phyloP scores from a whole-genome alignment of 2,888 invertebrate species.

The Pteria penguin region DNA sequence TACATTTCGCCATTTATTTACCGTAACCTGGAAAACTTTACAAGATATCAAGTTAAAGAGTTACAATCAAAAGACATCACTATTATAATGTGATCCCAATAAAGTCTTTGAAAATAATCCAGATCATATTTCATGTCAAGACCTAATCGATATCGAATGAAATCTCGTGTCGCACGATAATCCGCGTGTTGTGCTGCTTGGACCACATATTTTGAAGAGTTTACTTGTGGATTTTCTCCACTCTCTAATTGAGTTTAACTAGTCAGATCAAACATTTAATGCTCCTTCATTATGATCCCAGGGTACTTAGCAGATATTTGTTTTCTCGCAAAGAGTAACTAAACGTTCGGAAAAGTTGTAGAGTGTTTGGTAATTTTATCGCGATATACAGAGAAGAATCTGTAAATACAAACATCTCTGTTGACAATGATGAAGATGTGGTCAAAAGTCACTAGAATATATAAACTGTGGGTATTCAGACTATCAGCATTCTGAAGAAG shows the following conservation, averaged over 20 bases:
- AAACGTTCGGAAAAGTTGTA: background rate
- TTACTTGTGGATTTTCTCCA: slow-evolving; percentile 28
- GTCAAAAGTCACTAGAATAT: too few relatives aligned
- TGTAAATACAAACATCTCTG: too few relatives aligned
- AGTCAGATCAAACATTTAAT: background rate
- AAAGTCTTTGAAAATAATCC: too few relatives aligned
- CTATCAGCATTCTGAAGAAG: too few relatives aligned
- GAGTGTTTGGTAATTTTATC: background rate
- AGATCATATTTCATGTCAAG: slow-evolving; percentile 3
- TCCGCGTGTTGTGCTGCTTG: slow-evolving; percentile 37
- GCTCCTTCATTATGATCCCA: background rate
- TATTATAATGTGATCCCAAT: too few relatives aligned
- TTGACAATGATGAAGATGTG: too few relatives aligned
- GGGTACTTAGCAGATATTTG: background rate
- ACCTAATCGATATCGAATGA: slow-evolving; percentile 22
- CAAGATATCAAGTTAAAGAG: too few relatives aligned
- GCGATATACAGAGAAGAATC: background rate
- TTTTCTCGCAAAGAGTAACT: background rate
- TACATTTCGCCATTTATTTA: too few relatives aligned
- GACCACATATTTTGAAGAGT: slow-evolving; percentile 15
- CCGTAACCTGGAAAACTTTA: too few relatives aligned
- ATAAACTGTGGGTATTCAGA: too few relatives aligned
- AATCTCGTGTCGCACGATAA: slow-evolving; percentile 38
- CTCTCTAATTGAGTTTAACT: background rate
- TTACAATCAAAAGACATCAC: too few relatives aligned